These are phyloP conservation scores for Plebejus argus DNA, from an alignment of 2,888 invertebrate species.

Conservation along the genomic window DNA sequence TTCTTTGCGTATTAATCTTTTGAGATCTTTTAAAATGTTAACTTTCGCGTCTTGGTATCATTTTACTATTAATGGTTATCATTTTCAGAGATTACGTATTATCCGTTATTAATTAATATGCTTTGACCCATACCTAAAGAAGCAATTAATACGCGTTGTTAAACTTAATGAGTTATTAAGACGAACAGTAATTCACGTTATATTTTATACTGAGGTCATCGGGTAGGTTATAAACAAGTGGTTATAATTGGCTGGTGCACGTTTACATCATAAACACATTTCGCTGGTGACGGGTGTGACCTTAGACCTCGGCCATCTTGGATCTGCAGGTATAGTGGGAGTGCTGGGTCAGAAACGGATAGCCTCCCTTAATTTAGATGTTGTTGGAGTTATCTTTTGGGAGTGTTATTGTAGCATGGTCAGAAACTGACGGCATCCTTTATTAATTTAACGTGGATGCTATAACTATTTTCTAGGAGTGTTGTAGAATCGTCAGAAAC, in stretches of 20 bases:
- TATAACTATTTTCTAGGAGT: no score
- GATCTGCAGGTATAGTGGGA: not conserved
- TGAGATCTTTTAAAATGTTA: no score
- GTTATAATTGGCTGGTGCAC: not conserved
- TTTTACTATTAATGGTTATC: no score
- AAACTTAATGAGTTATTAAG: not conserved
- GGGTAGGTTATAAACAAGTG: not conserved
- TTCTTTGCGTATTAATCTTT: no score
- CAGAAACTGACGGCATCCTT: no score
- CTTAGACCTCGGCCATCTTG: conserved; percentile 1
- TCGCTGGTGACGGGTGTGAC: not conserved
- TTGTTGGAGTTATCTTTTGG: no score
- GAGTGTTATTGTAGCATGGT: no score
- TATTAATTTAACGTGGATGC: no score
- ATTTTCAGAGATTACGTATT: not conserved
- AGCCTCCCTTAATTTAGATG: not conserved
- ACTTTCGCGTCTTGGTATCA: no score
- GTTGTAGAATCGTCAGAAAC: no score
- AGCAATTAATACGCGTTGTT: not conserved
- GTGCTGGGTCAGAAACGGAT: not conserved
- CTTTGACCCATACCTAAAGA: not conserved
- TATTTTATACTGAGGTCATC: not conserved
- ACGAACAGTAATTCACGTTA: not conserved
- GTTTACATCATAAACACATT: conserved; percentile 14
- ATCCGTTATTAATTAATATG: not conserved